These are phyloP conservation scores for Apamea anceps DNA, from an alignment of 2,888 invertebrate species.

Conservation along the genomic window DNA sequence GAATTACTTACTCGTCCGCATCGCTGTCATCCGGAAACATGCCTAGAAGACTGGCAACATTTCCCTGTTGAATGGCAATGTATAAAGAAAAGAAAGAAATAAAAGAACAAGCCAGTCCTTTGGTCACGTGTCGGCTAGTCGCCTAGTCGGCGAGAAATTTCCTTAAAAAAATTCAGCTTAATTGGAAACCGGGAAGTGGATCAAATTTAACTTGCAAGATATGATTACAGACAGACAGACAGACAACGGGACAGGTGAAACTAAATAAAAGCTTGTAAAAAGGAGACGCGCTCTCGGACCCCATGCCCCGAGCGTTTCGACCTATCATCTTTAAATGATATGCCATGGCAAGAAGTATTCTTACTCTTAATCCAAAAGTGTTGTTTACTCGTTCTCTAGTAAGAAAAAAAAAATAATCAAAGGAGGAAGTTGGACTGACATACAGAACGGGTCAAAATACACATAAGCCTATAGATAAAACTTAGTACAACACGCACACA, in stretches of 20 bases:
- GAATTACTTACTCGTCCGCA: too few species aligned
- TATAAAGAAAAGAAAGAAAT: too few species aligned
- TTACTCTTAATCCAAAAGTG: neutral
- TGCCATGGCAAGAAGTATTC: neutral
- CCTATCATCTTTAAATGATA: neutral
- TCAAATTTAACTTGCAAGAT: too few species aligned
- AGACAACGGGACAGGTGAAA: too few species aligned
- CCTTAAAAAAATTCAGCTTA: too few species aligned
- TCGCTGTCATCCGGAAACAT: too few species aligned
- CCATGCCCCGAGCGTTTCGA: neutral
- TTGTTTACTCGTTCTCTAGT: neutral
- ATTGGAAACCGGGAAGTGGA: too few species aligned
- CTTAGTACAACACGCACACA: conserved; percentile 16
- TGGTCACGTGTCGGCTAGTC: neutral
- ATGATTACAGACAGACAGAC: too few species aligned
- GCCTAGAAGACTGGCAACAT: too few species aligned
- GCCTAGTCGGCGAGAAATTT: neutral
- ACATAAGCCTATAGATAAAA: conserved; percentile 33
- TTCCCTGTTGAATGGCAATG: too few species aligned
- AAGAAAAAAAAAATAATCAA: conserved; percentile 3
- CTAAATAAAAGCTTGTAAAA: too few species aligned
- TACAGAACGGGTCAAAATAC: conserved; percentile 32
- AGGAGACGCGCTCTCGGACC: neutral
- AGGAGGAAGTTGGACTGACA: conserved; percentile 20
- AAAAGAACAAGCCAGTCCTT: neutral